These are phyloP conservation scores for Turdus rufiventris DNA, from an alignment of 2,113 vertebrate genomes.

Conservation along the genomic window DNA sequence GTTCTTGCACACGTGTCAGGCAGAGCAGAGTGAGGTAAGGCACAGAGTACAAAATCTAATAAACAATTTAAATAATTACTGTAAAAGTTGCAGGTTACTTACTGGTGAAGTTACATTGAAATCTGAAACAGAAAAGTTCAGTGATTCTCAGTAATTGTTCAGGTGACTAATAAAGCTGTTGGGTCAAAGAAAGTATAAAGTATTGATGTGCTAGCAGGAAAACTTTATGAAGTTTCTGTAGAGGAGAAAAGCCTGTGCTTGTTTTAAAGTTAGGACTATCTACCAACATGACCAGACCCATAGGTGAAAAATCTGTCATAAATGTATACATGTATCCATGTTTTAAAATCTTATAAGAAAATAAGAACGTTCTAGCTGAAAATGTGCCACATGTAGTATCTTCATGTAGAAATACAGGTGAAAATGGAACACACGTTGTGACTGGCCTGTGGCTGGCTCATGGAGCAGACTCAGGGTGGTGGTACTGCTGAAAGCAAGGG, in stretches of 20 bases:
- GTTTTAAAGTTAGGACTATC: background rate
- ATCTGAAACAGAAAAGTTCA: background rate
- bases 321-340: background rate
- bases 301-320: background rate
- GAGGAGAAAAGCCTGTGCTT: background rate
- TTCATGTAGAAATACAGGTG: rapidly evolving
- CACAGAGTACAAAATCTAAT: background rate
- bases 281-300: background rate
- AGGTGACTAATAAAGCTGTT: background rate
- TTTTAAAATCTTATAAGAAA: background rate
- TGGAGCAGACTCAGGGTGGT: background rate
- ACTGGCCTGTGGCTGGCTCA: rapidly evolving
- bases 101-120: background rate
- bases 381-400: background rate
- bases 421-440: background rate
- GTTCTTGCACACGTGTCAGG: background rate
- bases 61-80: background rate
- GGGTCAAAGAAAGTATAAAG: background rate
- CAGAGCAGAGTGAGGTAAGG: background rate
- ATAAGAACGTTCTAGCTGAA: background rate
- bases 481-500: background rate
- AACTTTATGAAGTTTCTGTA: background rate
- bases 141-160: background rate
- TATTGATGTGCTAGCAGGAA: background rate
- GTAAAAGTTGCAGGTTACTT: background rate